phyloP scores from a whole-genome alignment of 2,888 invertebrate species.

The Ditylenchus weischeri region DNA sequence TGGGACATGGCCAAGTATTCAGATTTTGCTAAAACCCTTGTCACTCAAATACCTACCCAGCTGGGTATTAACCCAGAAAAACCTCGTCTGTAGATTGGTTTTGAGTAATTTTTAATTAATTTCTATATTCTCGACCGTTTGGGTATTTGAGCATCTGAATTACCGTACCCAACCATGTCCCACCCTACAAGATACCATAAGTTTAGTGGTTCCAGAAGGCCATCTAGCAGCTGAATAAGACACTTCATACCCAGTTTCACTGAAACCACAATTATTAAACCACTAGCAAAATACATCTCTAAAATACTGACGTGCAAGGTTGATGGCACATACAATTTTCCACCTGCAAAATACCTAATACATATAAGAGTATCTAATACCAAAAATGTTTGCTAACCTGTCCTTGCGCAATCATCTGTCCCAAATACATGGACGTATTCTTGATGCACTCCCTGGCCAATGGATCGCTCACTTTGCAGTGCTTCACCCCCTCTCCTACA shows the following conservation, averaged over 20 bases:
- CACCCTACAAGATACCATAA: slow-evolving; percentile 33
- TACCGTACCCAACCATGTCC: too few species aligned
- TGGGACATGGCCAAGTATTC: too few species aligned
- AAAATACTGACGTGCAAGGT: slow-evolving; percentile 48
- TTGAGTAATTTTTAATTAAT: too few species aligned
- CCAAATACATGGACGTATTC: slow-evolving; percentile 49
- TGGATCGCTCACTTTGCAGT: slow-evolving; percentile 49
- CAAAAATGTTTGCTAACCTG: slow-evolving; percentile 8
- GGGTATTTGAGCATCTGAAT: too few species aligned
- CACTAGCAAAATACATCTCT: too few species aligned
- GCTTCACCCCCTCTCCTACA: slow-evolving; percentile 31
- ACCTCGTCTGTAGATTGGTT: too few species aligned
- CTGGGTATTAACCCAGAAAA: too few species aligned
- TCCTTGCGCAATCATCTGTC: slow-evolving; percentile 45
- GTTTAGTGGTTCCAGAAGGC: slow-evolving; percentile 58
- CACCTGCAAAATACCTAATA: background rate
- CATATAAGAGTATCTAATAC: too few species aligned
- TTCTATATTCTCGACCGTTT: too few species aligned
- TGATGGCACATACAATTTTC: slow-evolving; percentile 55
- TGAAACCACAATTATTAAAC: slow-evolving; percentile 22
- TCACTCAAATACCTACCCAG: too few species aligned
- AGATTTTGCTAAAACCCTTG: too few species aligned
- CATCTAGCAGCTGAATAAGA: slow-evolving; percentile 58
- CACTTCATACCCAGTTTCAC: slow-evolving; percentile 58
- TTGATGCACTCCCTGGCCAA: slow-evolving; percentile 53